Conservation (phyloP, 2,888 invertebrate species). For the Eilema griseolum region DNA sequence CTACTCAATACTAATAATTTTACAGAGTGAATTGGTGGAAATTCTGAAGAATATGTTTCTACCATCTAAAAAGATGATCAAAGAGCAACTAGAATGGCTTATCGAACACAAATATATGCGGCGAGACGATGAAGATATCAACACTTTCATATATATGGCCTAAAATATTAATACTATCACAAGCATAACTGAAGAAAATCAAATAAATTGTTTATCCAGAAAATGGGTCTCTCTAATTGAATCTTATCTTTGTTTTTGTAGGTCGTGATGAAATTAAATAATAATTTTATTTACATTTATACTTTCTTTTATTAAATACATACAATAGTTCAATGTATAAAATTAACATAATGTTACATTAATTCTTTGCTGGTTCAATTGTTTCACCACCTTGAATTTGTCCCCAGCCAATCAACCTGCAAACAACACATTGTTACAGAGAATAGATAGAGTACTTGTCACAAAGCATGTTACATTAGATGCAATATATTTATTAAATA, state of each 20-base stretch:
- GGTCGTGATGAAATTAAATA: conserved; percentile 52
- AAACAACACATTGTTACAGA: conserved; percentile 22
- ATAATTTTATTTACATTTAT: conserved; percentile 52
- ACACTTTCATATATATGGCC: conserved; percentile 99
- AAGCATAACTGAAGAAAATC: conserved; percentile 67
- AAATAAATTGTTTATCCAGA: conserved; percentile 78
- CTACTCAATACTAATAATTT: conserved; percentile 47
- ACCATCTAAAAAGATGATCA: conserved; percentile 99
- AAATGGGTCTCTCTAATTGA: conserved; percentile 45
- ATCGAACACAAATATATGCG: conserved; percentile 99
- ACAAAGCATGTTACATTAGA: conserved; percentile 5
- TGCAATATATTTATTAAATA: conserved; percentile 20
- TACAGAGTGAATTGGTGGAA: conserved; percentile 96
- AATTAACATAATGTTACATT: conserved; percentile 69
- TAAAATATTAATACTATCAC: conserved; percentile 75
- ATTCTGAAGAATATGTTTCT: conserved; percentile 99
- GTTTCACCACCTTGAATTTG: conserved; percentile 99
- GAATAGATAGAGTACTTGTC: not conserved
- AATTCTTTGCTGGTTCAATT: conserved; percentile 92
- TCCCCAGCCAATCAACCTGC: conserved; percentile 99
- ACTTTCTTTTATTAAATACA: conserved; percentile 56
- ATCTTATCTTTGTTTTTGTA: conserved; percentile 36
- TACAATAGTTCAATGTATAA: conserved; percentile 66
- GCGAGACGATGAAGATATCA: conserved; percentile 98
- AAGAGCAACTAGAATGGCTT: conserved; percentile 99